Base-by-base conservation (phyloP, 2,797 vertebrate species). In the Hypotaenidia philippensis region DNA sequence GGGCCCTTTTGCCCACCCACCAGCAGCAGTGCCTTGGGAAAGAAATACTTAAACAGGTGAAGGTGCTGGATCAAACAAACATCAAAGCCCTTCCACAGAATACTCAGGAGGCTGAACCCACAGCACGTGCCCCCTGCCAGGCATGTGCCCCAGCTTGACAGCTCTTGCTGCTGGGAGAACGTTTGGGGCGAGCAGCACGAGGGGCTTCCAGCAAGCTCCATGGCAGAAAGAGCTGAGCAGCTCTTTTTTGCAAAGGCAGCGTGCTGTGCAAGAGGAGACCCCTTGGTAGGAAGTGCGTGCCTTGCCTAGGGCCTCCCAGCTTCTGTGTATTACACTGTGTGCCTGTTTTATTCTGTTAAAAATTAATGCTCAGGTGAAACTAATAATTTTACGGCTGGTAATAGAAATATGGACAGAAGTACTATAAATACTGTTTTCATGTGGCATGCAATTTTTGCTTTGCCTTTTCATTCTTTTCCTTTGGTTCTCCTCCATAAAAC, bases 121-220 rank as follows among this genome's bases (percentile, higher is more conserved):
- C 8, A 13, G 22, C 32, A 13, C 0, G 0, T 41, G 27, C 4
- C 10, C 53, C 50, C 26, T 36, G 61, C 25, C 21, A 8, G 47
- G 47, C 65, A 49, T 16, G 16, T 41, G 49, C 31, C 36, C 45
- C 17, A 41, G 31, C 12, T 40, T 44, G 34, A 40, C 53, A 38
- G 34, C 38, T 38, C 45, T 2, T 0, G 9, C n/a, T 53, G 34
- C 40, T 8, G 13, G 78, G 44, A 1, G 1, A 38, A 16, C 17
- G 23, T 15, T 18, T 68, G 6, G 34, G 36, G 36, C 31, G 60
- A 38, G 23, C 9, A 31, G 27, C 21, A 31, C 4, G 1, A 0
- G 0, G 4, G 9, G 15, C 23, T 83, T 61, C 1, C 2, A 13
- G 32, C 3, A 26, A 69, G 50, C 32, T 53, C 16, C 0, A 1